Evolutionary conservation across 2,888 invertebrate genomes (phyloP), one percentile per base, ranked within the genome.

Genomic region (Rotaria sp.): DNA sequence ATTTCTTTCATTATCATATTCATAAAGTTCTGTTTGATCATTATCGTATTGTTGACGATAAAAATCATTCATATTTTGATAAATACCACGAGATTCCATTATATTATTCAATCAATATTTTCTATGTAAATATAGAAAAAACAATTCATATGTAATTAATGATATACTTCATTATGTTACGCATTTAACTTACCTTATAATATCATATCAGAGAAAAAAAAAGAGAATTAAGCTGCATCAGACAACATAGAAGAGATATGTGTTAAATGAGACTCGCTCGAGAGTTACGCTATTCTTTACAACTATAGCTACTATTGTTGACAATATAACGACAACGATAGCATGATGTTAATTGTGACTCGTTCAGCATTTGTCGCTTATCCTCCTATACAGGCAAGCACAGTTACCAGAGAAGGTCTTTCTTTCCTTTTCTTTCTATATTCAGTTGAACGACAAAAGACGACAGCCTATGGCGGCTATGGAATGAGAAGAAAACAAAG

Each of bases 1-100:
- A 59, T 59, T 59, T 57, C 50, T 24, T n/a, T 86, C 74, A 18
- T 52, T 52, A 38, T 86, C 86, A 21, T 86, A 86, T 84, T 86
- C 86, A 50, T 84, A 86, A 21, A 86, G 67, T 67, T 86, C 84
- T 26, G 48, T 52, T 13, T 86, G 84, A 35, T 86, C 86, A 38
- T 67, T 50, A 30, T 86, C 45, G 13, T 35, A 15, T 26, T 45
- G 45, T 26, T 80, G 41, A 26, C 45, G 45, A 45, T 80, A 80
- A 4, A 45, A 45, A 35, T 67, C 67, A 80, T 45, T 41, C 26
- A 3, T 41, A 45, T 45, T 45, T 26, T 80, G 80, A 80, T 67
- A 67, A 67, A 18, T 0, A 5, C 21, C 35, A 67, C 35, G 13
- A 21, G 67, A 21, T 18, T 35, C 35, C 67, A 67, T 67, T 30